These are phyloP conservation scores for Platysternon megacephalum DNA, from an alignment of 2,113 vertebrate genomes.

Conservation along the genomic window DNA sequence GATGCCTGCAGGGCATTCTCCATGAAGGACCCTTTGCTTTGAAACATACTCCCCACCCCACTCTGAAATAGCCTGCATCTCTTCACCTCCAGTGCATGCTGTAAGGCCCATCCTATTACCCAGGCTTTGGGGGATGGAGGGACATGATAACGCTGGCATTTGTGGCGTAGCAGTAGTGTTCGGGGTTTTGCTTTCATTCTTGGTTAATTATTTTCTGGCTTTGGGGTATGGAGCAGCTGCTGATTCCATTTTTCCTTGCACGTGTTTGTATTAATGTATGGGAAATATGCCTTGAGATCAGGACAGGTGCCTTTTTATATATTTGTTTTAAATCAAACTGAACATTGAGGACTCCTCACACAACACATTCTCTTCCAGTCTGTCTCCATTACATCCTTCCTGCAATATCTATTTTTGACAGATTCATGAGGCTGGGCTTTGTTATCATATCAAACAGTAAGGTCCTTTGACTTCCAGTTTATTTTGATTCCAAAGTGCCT, in stretches of 20 bases:
- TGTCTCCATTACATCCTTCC: neutral
- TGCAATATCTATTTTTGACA: fast-evolving
- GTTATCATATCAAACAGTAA: neutral
- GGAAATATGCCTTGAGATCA: neutral
- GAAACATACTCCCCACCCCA: neutral
- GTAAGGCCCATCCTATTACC: neutral
- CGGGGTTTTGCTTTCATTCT: neutral
- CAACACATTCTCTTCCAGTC: neutral
- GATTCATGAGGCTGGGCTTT: neutral
- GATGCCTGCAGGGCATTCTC: neutral
- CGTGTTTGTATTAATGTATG: neutral
- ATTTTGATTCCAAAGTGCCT: neutral
- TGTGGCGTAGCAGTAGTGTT: neutral
- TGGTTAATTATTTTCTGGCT: neutral
- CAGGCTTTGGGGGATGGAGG: neutral
- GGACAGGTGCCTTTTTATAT: neutral
- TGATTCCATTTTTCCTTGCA: neutral
- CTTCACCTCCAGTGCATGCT: neutral
- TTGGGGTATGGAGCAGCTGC: neutral
- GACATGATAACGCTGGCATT: neutral
- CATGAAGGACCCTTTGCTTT: neutral
- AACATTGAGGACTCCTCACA: neutral
- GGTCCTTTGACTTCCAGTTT: neutral
- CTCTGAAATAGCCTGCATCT: neutral
- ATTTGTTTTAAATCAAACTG: neutral